Evolutionary conservation across 2,888 invertebrate species (phyloP).

Genomic region (Melieria picta): DNA sequence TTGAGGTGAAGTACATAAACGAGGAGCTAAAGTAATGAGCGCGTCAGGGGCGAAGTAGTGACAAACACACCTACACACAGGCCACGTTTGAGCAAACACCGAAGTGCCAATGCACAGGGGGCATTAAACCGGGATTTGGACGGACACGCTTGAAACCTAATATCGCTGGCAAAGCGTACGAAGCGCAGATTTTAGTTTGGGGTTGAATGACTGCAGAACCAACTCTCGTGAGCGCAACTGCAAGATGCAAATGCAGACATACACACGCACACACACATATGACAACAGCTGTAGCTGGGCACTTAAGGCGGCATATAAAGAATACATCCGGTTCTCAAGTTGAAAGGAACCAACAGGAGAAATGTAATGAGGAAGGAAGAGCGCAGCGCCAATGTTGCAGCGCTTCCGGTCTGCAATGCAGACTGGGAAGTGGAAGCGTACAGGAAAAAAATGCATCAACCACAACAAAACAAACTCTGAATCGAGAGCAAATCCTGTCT

Average conservation of each 20-base stretch:
- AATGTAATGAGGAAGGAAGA: not conserved
- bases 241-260: slow-evolving; percentile 6
- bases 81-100: not conserved
- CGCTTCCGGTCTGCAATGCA: no score
- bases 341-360: not conserved
- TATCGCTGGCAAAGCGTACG: slow-evolving; percentile 9
- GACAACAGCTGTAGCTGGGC: not conserved
- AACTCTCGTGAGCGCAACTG: not conserved
- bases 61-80: not conserved
- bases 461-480: no score
- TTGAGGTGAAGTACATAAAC: slow-evolving; percentile 9
- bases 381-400: not conserved
- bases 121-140: slow-evolving; percentile 29
- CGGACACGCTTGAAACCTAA: slow-evolving; percentile 30
- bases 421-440: no score
- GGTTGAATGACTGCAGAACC: not conserved
- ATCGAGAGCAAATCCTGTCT: no score
- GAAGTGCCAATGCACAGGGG: not conserved
- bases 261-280: slow-evolving; percentile 1
- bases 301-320: slow-evolving; percentile 29
- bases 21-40: no score
- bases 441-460: no score
- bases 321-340: slow-evolving; percentile 35
- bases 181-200: not conserved
- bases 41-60: no score